Evolutionary conservation across 1,140 invertebrate species (phyloP).

Genomic region (Drosophila arizonae): DNA sequence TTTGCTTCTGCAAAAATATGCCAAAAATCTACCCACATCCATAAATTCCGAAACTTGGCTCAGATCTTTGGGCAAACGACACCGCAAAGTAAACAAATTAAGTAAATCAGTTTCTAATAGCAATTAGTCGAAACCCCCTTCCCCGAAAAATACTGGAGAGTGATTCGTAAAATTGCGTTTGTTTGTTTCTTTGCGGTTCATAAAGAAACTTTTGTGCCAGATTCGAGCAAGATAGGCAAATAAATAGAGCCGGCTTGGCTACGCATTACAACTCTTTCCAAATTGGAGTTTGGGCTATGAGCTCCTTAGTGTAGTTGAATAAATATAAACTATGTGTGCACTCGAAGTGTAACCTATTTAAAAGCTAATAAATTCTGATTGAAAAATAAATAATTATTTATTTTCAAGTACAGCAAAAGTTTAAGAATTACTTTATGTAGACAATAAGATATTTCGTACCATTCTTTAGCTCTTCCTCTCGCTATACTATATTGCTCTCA

Average conservation of each 20-base stretch:
- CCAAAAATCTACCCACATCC: constrained; percentile 63
- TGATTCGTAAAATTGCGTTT: constrained; percentile 27
- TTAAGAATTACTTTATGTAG: too few relatives aligned
- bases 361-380: too few relatives aligned
- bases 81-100: constrained; percentile 75
- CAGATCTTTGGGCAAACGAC: constrained; percentile 35
- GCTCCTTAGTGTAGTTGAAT: background rate
- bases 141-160: constrained; percentile 4
- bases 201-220: constrained; percentile 43
- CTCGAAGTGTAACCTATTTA: too few relatives aligned
- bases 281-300: background rate
- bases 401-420: too few relatives aligned
- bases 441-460: too few relatives aligned
- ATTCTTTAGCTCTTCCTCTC: too few relatives aligned
- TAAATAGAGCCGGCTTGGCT: constrained; percentile 16
- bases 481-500: background rate
- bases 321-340: too few relatives aligned
- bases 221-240: constrained; percentile 59
- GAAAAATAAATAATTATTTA: too few relatives aligned
- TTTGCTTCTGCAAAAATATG: constrained; percentile 64
- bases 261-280: background rate
- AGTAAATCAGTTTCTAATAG: constrained; percentile 74
- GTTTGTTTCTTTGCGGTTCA: constrained; percentile 61
- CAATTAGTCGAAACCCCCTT: constrained; percentile 48
- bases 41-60: constrained; percentile 64